Evolutionary conservation across 92 coral and sea anemone genomes (phyloP).

Genomic region (Palythoa grandis): DNA sequence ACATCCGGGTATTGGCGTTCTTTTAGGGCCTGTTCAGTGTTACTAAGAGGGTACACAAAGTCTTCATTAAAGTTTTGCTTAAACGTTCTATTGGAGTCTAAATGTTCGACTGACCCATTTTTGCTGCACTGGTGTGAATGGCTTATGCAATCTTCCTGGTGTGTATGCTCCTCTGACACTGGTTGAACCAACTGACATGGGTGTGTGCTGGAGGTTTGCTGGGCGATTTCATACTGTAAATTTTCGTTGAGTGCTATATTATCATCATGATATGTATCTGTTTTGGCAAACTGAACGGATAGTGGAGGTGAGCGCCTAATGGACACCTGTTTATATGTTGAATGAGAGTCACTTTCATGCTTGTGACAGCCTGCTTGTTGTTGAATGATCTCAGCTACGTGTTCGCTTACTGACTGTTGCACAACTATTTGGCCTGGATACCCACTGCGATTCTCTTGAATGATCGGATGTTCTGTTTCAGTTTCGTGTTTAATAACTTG

Average conservation of each 20-base stretch:
- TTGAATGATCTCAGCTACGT: not conserved
- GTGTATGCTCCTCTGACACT: not conserved
- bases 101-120: not conserved
- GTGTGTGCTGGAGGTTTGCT: not conserved
- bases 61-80: not conserved
- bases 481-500: not conserved
- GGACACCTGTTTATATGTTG: not conserved
- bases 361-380: not conserved
- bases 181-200: not conserved
- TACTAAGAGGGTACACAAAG: not conserved
- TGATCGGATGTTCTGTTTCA: not conserved
- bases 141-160: not conserved
- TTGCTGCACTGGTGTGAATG: conserved; percentile 6
- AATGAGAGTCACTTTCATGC: not conserved
- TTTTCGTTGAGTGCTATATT: not conserved
- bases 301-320: not conserved
- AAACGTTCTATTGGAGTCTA: not conserved
- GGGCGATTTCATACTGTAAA: not conserved
- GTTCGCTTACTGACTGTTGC: not conserved
- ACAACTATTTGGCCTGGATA: not conserved
- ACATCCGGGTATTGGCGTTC: not conserved
- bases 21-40: not conserved
- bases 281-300: not conserved
- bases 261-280: not conserved
- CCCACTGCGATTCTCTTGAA: not conserved